A percentile compares a stretch with the other conserved stretches of the same genome.
Conservation (phyloP, 2,888 invertebrate genomes). For the Sinhomidia bicolor region DNA sequence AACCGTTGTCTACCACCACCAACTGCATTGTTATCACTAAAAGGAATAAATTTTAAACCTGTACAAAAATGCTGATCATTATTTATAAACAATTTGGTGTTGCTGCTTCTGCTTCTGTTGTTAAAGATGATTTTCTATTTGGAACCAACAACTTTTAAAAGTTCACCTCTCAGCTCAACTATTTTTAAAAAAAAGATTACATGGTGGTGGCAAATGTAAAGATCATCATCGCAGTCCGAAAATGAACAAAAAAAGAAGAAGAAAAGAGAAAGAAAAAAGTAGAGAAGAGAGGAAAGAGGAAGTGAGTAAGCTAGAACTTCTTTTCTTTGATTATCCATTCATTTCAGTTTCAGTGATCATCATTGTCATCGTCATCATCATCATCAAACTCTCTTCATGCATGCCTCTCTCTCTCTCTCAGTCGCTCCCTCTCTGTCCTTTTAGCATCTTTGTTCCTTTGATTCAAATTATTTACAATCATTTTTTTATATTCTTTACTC, state of each 20-base stretch:
- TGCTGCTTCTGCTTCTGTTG: neutral
- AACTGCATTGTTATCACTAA: neutral
- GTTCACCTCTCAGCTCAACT: no score
- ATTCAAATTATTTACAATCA: slow-evolving; percentile 3
- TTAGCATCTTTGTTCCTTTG: neutral
- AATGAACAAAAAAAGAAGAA: neutral
- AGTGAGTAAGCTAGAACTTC: slow-evolving; percentile 70
- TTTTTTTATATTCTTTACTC: neutral
- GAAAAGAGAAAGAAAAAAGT: neutral
- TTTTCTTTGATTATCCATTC: slow-evolving; percentile 55
- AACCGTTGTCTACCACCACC: neutral
- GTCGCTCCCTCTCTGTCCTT: neutral
- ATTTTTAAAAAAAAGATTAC: neutral
- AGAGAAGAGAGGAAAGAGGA: slow-evolving; percentile 55
- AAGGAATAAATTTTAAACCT: neutral
- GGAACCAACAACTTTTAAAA: no score
- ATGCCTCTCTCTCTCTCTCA: neutral
- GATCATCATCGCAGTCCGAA: neutral
- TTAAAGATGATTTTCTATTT: neutral
- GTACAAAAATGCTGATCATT: no score
- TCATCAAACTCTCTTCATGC: slow-evolving; percentile 36
- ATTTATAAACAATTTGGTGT: no score
- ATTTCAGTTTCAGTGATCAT: no score
- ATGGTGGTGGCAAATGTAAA: neutral
- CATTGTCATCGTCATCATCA: slow-evolving; percentile 46